Evolutionary conservation across 1,140 invertebrate species (phyloP), one percentile per base, ranked within the genome.

Genomic region (Calliopsis andreniformis): DNA sequence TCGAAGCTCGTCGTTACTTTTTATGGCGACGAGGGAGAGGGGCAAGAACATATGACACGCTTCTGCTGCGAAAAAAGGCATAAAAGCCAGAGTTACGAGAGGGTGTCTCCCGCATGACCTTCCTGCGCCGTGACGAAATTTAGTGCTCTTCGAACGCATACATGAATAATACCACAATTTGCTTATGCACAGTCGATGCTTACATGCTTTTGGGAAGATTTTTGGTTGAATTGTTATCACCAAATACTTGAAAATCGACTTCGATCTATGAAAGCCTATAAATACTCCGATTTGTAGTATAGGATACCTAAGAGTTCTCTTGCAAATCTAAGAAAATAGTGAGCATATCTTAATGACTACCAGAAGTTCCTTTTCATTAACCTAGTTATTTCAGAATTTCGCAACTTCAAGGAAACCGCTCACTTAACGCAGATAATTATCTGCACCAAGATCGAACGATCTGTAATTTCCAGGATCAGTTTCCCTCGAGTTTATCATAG

Each of bases 141-240:
- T 90, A 89, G 85, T 89, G 85, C 84, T 86, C 82, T 86, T 71
- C 43, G 56, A 63, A 62, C 76, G 88, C 87, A 89, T 90, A 83
- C 80, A 88, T 89, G 89, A 90, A 89, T 90, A 88, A 90, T 88
- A 80, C 79, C 51, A 69, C 76, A 81, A 86, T 88, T 87, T 80
- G 80, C 80, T 85, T 85, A 79, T 82, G 80, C 72, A 45, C 62
- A 56, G 4, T 3, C 72, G 78, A 64, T 20, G 55, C 42, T 53
- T 68, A 18, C 53, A 56, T 16, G 47, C n/a, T 66, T 73, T 53
- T 28, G 32, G 35, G 8, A 7, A 20, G 20, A 28, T n/a, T 39
- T 64, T 25, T 16, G 14, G n/a, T n/a, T 55, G 43, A 28, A 18
- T 16, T 56, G 30, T 20, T 49, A 61, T 59, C 42, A 32, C 35